These are phyloP conservation scores for Drosophila paulistorum DNA, from an alignment of 1,140 invertebrate species.

Conservation along the genomic window DNA sequence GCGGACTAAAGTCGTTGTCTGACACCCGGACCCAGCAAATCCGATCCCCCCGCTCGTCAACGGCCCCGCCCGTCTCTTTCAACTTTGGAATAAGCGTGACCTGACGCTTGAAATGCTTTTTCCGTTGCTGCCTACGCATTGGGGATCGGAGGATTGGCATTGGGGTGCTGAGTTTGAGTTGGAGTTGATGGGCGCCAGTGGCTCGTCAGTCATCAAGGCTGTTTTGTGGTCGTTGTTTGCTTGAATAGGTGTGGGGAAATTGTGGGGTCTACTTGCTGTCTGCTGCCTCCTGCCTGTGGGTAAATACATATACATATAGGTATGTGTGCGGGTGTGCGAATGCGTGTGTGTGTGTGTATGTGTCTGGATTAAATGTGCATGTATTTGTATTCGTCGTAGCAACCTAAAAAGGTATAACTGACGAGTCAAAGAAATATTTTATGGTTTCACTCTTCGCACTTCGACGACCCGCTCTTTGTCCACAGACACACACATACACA, in stretches of 20 bases:
- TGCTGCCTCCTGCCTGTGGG: constrained; percentile 17
- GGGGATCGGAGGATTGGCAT: background rate
- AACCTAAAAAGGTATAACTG: constrained; percentile 47
- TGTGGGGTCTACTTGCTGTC: constrained; percentile 40
- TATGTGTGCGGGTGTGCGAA: constrained; percentile 18
- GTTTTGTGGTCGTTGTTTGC: constrained; percentile 54
- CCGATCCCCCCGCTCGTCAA: background rate
- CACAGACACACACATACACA: background rate
- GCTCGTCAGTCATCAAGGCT: constrained; percentile 61
- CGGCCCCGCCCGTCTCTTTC: constrained; percentile 9
- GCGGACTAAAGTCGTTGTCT: constrained; percentile 57
- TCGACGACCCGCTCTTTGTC: constrained; percentile 20
- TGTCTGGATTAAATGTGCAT: constrained; percentile 39
- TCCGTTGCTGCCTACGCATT: constrained; percentile 35
- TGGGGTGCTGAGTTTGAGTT: constrained; percentile 7
- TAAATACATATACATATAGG: constrained; percentile 22
- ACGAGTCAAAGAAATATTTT: constrained; percentile 62
- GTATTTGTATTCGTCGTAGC: constrained; percentile 32
- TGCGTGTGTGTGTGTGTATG: background rate
- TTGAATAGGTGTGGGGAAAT: background rate
- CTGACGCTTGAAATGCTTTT: constrained; percentile 59
- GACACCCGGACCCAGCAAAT: constrained; percentile 31
- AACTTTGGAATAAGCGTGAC: constrained; percentile 66
- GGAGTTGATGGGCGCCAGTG: constrained; percentile 41
- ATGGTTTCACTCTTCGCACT: constrained; percentile 61